Evolutionary conservation across 2,113 vertebrate species (phyloP).

Genomic region (Chlorodrepanis virens): DNA sequence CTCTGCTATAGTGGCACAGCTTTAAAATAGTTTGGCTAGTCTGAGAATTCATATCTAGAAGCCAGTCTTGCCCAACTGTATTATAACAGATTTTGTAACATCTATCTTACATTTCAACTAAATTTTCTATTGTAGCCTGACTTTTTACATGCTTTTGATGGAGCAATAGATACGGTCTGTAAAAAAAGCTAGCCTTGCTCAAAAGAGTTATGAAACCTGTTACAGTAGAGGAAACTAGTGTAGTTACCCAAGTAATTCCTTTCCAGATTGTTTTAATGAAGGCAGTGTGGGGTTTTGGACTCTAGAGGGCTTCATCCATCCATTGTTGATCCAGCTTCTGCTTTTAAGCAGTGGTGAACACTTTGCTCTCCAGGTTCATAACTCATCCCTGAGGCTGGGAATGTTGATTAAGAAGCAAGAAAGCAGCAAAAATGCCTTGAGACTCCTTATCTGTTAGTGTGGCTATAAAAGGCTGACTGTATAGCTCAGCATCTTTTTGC

Average conservation of each 20-base stretch:
- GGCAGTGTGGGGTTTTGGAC: background rate
- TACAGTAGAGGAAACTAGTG: background rate
- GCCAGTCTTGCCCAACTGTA: background rate
- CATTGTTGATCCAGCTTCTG: background rate
- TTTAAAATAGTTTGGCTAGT: background rate
- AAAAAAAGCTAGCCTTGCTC: background rate
- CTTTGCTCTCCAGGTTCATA: background rate
- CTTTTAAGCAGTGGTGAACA: background rate
- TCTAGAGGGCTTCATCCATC: conserved; percentile 29
- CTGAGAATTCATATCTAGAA: background rate
- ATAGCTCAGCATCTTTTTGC: background rate
- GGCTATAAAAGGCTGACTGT: background rate
- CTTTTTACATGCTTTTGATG: background rate
- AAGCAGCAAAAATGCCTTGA: background rate
- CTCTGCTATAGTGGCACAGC: background rate
- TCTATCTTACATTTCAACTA: background rate
- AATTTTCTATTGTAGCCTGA: background rate
- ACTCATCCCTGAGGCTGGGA: background rate
- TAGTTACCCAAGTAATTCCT: background rate
- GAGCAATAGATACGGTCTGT: background rate
- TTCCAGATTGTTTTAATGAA: background rate
- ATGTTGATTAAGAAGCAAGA: background rate
- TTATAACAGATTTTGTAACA: background rate
- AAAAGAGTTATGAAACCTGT: background rate
- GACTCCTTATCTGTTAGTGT: background rate